Conservation (phyloP, 2,113 vertebrate genomes). For the Clarias macrocephalus region DNA sequence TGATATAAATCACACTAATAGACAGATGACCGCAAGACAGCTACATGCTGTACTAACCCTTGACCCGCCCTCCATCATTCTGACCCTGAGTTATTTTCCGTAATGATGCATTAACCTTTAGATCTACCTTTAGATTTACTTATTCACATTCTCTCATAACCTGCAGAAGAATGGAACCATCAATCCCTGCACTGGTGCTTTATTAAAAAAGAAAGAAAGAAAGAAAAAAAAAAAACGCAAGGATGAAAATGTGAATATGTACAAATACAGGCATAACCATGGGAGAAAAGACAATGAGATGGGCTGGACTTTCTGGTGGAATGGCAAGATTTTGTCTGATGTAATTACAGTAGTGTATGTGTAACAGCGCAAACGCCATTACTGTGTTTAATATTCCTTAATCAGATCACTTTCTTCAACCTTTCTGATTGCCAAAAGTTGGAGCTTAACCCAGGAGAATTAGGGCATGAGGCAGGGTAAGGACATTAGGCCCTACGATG, state of each 20-base stretch:
- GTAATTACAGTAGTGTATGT: too few species aligned
- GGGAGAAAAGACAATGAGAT: neutral
- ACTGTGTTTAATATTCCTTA: too few species aligned
- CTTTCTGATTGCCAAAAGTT: neutral
- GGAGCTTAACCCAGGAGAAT: too few species aligned
- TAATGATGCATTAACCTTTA: constrained; percentile 18
- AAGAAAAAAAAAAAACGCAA: too few species aligned
- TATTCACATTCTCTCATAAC: neutral
- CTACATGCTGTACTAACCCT: neutral
- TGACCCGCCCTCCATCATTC: constrained; percentile 4
- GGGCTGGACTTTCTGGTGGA: neutral
- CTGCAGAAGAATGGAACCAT: neutral
- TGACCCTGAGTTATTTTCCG: neutral
- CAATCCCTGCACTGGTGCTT: neutral
- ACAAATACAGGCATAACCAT: neutral
- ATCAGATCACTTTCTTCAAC: neutral
- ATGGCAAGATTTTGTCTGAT: neutral
- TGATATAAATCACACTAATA: constrained; percentile 15
- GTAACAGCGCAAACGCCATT: neutral
- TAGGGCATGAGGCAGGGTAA: too few species aligned
- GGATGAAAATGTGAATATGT: neutral
- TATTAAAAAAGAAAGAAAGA: neutral
- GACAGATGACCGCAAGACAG: neutral
- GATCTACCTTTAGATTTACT: too few species aligned
- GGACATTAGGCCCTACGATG: too few species aligned